Evolutionary conservation across 2,797 vertebrate genomes (phyloP).

Genomic region (Micropoecilia bifurca): DNA sequence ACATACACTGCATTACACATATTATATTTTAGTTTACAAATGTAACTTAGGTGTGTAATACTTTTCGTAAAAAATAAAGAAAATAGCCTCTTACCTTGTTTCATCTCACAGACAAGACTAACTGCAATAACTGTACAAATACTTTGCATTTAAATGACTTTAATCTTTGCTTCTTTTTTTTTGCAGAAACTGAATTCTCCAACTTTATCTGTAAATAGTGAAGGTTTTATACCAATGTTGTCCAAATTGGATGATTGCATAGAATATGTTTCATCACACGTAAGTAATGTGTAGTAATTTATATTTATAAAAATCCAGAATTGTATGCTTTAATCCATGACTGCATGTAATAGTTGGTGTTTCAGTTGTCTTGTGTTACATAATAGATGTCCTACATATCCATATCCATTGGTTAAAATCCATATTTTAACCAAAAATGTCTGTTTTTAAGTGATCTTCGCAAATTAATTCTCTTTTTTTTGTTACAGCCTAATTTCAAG

Average conservation of each 20-base stretch:
- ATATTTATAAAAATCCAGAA: not conserved
- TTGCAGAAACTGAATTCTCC: constrained; percentile 95
- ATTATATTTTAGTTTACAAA: not conserved
- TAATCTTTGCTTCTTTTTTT: not conserved
- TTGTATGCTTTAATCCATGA: too few species aligned
- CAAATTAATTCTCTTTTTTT: constrained; percentile 9
- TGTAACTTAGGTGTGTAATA: not conserved
- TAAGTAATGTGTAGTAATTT: constrained; percentile 78
- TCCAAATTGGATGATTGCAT: constrained; percentile 97
- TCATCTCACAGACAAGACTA: not conserved
- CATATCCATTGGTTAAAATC: too few species aligned
- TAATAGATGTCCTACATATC: too few species aligned
- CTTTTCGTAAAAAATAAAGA: not conserved
- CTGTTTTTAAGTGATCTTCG: not conserved
- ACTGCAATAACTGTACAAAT: not conserved
- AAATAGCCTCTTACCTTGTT: not conserved
- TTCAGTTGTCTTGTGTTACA: not conserved
- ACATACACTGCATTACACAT: not conserved
- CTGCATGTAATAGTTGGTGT: not conserved
- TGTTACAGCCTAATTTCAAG: constrained; percentile 92
- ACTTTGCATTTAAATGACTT: constrained; percentile 15
- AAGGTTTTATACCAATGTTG: constrained; percentile 97
- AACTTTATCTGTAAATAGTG: constrained; percentile 95
- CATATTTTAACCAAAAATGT: not conserved
- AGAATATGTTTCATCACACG: constrained; percentile 94